Evolutionary conservation across 2,797 vertebrate species (phyloP).

Genomic region (Xenentodon cancila): DNA sequence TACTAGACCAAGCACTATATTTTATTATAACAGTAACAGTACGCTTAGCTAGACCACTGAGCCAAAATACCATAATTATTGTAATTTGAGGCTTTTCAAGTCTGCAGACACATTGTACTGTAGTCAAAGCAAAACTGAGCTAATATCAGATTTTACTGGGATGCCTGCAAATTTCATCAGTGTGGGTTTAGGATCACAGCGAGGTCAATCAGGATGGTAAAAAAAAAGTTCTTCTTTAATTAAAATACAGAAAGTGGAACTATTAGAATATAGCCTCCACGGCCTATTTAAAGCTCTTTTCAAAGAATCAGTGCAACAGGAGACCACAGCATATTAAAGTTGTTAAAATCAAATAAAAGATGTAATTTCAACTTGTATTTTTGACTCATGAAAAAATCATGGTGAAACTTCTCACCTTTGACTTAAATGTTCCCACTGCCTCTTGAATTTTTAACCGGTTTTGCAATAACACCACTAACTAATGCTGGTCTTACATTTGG

Average conservation of each 20-base stretch:
- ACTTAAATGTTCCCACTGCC: neutral
- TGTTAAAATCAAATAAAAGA: constrained; percentile 1
- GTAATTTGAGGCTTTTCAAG: constrained; percentile 20
- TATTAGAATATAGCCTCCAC: constrained; percentile 10
- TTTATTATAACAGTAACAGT: constrained; percentile 8
- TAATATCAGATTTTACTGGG: constrained; percentile 45
- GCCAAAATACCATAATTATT: constrained; percentile 21
- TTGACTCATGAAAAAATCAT: neutral
- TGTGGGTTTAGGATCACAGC: constrained; percentile 11
- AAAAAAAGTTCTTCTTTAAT: constrained; percentile 25
- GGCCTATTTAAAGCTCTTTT: constrained; percentile 16
- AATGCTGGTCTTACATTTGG: constrained; percentile 1
- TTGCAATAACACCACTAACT: neutral
- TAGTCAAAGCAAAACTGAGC: constrained; percentile 28
- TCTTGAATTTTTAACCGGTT: constrained; percentile 4
- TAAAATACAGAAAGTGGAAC: constrained; percentile 26
- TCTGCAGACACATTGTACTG: constrained; percentile 14
- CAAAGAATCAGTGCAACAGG: neutral
- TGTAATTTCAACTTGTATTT: neutral
- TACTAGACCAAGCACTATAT: constrained; percentile 13
- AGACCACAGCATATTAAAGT: neutral
- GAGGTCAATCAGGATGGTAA: constrained; percentile 25
- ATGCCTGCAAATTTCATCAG: constrained; percentile 56
- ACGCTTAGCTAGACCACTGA: too few species aligned
- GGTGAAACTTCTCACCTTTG: constrained; percentile 2